Conservation (phyloP, 2,888 invertebrate species). For the Alcis repandata region DNA sequence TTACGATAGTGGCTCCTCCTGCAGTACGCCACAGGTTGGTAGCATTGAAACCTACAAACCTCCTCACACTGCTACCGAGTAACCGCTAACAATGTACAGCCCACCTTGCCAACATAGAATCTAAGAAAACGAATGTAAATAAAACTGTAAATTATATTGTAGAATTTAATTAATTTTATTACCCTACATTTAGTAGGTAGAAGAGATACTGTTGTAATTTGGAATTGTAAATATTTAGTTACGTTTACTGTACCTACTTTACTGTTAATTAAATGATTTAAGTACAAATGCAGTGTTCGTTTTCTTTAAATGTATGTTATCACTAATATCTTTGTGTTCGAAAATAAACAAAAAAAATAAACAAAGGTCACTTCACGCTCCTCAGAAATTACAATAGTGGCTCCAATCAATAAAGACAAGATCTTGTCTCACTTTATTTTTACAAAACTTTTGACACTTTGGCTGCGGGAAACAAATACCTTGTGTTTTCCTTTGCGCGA, state of each 20-base stretch:
- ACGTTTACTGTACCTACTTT: slow-evolving; percentile 3
- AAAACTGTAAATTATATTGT: not conserved
- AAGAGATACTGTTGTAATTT: slow-evolving; percentile 20
- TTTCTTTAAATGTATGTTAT: no score
- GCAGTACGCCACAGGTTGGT: no score
- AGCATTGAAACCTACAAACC: not conserved
- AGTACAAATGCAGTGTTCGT: not conserved
- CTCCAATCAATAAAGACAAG: no score
- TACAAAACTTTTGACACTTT: no score
- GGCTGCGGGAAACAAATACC: no score
- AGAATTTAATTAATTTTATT: slow-evolving; percentile 26
- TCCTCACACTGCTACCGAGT: not conserved
- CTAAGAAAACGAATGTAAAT: slow-evolving; percentile 21
- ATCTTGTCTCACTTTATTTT: no score
- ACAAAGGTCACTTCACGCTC: no score
- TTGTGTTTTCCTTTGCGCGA: no score
- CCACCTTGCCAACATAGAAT: slow-evolving; percentile 60
- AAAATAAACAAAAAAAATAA: no score
- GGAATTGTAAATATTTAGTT: not conserved
- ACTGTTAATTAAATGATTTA: not conserved
- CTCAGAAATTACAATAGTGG: no score
- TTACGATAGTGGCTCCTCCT: no score
- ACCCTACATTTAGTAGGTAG: slow-evolving; percentile 10
- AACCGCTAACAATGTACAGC: slow-evolving; percentile 11
- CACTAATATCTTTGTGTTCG: not conserved